A percentile compares a stretch with the other conserved stretches of the same genome.
These are phyloP conservation scores for Oxycera nigricornis DNA, from an alignment of 2,888 invertebrate species.

Conservation along the genomic window DNA sequence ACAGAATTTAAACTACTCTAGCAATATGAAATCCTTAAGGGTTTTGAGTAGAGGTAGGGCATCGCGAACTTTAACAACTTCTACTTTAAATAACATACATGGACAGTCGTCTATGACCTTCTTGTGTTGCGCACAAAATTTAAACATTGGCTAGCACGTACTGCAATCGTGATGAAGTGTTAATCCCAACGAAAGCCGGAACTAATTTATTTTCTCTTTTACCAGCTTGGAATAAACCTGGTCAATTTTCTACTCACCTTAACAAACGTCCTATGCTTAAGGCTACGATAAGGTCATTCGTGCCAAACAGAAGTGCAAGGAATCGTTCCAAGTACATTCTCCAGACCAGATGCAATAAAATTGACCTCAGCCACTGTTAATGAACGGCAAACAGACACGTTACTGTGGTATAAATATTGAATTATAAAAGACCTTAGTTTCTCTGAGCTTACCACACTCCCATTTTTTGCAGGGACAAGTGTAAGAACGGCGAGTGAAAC, in stretches of 20 bases:
- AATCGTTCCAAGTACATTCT: background rate
- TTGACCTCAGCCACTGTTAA: conserved; percentile 40
- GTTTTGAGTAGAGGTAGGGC: no score
- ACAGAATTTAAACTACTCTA: no score
- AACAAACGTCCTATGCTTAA: background rate
- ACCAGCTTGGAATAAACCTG: background rate
- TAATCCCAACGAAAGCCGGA: conserved; percentile 41
- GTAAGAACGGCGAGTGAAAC: background rate
- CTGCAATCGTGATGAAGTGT: conserved; percentile 31
- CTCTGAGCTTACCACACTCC: background rate
- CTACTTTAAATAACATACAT: no score
- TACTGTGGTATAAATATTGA: conserved; percentile 20
- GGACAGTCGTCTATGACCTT: no score
- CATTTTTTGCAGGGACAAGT: background rate
- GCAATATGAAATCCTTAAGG: no score
- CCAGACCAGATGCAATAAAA: conserved; percentile 17
- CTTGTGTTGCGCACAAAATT: no score
- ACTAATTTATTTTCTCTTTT: conserved; percentile 38
- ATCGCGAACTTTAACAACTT: no score
- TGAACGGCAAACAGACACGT: conserved; percentile 21
- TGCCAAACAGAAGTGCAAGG: conserved; percentile 11
- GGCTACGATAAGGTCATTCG: background rate
- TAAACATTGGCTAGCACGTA: conserved; percentile 26
- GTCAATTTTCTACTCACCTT: background rate
- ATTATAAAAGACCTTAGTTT: background rate